Base-by-base conservation (phyloP, 1,140 invertebrate genomes). In the Danaus melanippus region DNA sequence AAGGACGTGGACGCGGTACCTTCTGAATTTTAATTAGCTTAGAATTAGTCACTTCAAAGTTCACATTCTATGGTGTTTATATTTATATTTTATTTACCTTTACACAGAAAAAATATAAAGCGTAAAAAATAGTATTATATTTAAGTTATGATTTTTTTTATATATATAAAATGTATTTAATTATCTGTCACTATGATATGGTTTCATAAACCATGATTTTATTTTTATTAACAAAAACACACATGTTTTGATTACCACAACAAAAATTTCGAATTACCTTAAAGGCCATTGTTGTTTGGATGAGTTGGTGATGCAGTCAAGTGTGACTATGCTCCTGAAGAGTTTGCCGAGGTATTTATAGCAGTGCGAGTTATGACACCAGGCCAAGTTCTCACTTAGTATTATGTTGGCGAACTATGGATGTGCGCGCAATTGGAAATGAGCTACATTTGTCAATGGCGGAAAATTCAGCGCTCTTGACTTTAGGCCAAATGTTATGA, bases 341-440 rank as follows among this genome's bases (percentile, higher is more conserved):
- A 62, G 66, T 50, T 52, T 11, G 54, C 15, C 69, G 61, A 61
- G 58, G 77, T 82, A 84, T 85, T 80, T 85, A 85, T 85, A 85
- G 58, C 52, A 45, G 57, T 44, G 12, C 42, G 42, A 60, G 72
- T 80, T 85, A 77, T 80, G 82, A 76, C 82, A 84, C 67, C 62
- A 53, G 50, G 62, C 68, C 72, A 78, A 81, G 76, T 75, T 74
- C 68, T 64, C 64, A 60, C 54, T 85, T 85, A 76, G 82, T 82
- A 85, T 85, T 80, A 69, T 76, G 53, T 59, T 42, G 68, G 67
- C 77, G 76, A 74, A 72, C 62, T 75, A 69, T 55, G 69, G 68
- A 79, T 83, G 79, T 82, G 82, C 68, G 62, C 67, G 79, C 67
- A 82, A 83, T 81, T 80, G 67, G 53, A 79, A 84, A 85, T 85